Evolutionary conservation across 35 echinoderm and acorn worm species (phyloP), one percentile per base, ranked within the genome.

Genomic region (Holothuria glaberrima): DNA sequence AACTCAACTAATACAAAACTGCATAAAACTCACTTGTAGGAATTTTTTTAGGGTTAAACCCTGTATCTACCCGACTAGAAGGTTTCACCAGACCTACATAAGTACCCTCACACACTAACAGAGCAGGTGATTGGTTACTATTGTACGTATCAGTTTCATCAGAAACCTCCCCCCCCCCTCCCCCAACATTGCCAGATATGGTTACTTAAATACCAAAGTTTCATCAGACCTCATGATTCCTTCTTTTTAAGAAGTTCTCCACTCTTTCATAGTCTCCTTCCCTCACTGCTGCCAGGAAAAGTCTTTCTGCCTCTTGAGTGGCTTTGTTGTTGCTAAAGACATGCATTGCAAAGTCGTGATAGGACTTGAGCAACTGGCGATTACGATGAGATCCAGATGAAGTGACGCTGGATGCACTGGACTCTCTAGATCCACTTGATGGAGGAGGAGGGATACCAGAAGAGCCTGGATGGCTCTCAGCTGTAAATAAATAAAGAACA

Each of bases 341-440:
- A 38, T 99, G 97, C 91, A 94, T 94, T 59, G 97, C 90, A 78
- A 99, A 93, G 86, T 99, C 91, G 88, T 99, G 97, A 86, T 99
- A 99, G 0, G 93, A 93, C 59, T 91, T 87, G 19, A 99, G 77
- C 0, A 99, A 82, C 29, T 91, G 59, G 25, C 68, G 88, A 91
- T 99, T 99, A 58, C 92, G 94, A 68, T 99, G 93, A 58, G 93
- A 93, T 36, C 90, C 77, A 25, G 93, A 58, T 22, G 90, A 90
- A 41, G 86, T 91, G 17, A 90, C 58, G 72, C 87, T 93, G 33
- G 83, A 82, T 30, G 27, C 50, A 52, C 94, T 68, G 71, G 89
- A 61, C 2, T 14, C 68, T 20, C 59, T 25, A 21, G 89, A 76
- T 9, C 50, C 50, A 48, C 68, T 92, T 31, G 67, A 45, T 12